A percentile compares a stretch with the other conserved stretches of the same genome.
Evolutionary conservation across 2,888 invertebrate species (phyloP).

Genomic region (Teinopalpus imperialis): DNA sequence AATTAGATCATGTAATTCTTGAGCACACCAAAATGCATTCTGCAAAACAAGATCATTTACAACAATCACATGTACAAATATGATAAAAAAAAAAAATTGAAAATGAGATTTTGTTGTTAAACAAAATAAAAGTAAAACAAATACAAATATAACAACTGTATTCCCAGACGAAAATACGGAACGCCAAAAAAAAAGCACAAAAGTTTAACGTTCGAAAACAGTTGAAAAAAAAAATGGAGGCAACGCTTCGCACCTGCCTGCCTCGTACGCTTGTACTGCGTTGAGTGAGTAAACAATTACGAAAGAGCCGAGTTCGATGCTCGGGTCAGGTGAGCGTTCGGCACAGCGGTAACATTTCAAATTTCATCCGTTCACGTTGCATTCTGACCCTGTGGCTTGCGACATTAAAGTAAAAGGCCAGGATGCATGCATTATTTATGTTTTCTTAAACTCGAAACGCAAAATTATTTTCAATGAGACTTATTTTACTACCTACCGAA

Average conservation of each 20-base stretch:
- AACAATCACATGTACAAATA: too few species aligned
- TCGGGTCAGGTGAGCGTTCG: slow-evolving; percentile 29
- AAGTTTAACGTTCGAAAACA: not conserved
- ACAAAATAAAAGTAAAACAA: not conserved
- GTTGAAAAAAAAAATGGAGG: not conserved
- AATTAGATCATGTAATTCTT: too few species aligned
- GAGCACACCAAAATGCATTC: too few species aligned
- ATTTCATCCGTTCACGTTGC: slow-evolving; percentile 47
- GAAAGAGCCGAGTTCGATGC: slow-evolving; percentile 27
- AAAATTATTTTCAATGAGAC: too few species aligned
- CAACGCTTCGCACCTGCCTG: slow-evolving; percentile 19
- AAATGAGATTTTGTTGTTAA: too few species aligned
- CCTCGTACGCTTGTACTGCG: slow-evolving; percentile 3
- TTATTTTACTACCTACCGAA: too few species aligned
- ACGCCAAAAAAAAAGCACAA: not conserved
- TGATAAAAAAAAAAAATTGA: too few species aligned
- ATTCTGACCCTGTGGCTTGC: slow-evolving; percentile 52
- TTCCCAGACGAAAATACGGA: not conserved
- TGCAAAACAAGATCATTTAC: too few species aligned
- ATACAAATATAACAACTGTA: too few species aligned
- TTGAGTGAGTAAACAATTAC: slow-evolving; percentile 26
- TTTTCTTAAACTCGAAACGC: too few species aligned
- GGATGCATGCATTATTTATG: slow-evolving; percentile 29
- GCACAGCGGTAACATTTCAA: slow-evolving; percentile 25
- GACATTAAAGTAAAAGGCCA: slow-evolving; percentile 56